A percentile compares a stretch with the other conserved stretches of the same genome.
phyloP scores from a whole-genome alignment of 2,113 vertebrate species.

The Alosa alosa region DNA sequence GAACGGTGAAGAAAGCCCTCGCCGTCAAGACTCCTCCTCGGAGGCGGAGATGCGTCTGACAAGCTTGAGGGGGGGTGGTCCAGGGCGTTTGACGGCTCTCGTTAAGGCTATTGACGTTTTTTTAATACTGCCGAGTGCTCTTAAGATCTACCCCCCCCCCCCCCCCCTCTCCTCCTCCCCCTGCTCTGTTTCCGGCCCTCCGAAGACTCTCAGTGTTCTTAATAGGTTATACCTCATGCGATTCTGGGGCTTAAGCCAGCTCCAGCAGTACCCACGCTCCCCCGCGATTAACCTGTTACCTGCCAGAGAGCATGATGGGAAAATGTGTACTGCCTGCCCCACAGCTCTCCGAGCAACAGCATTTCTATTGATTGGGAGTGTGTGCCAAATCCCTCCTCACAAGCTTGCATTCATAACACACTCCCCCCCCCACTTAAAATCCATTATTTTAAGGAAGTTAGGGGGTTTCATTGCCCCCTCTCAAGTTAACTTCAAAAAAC shows the following conservation, averaged over 20 bases:
- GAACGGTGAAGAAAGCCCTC: neutral
- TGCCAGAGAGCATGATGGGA: slow-evolving; percentile 23
- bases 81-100: slow-evolving; percentile 34
- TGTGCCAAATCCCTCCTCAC: slow-evolving; percentile 26
- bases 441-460: slow-evolving; percentile 16
- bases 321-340: neutral
- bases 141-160: slow-evolving; percentile 35
- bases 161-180: neutral
- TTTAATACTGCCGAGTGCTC: slow-evolving; percentile 46
- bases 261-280: slow-evolving; percentile 26
- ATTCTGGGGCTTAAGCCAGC: slow-evolving; percentile 40
- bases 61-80: neutral
- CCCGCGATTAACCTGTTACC: slow-evolving; percentile 40
- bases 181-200: slow-evolving; percentile 15
- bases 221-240: slow-evolving; percentile 40
- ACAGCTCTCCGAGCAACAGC: neutral
- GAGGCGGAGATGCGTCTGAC: slow-evolving; percentile 6
- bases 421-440: slow-evolving; percentile 9
- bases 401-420: slow-evolving; percentile 23
- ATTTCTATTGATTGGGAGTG: slow-evolving; percentile 32
- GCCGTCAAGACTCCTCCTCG: slow-evolving; percentile 11
- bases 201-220: slow-evolving; percentile 24
- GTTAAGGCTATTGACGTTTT: slow-evolving; percentile 48
- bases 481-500: slow-evolving; percentile 21
- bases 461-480: neutral